Conservation (phyloP, 2,888 invertebrate genomes). For the Orthosia gracilis region DNA sequence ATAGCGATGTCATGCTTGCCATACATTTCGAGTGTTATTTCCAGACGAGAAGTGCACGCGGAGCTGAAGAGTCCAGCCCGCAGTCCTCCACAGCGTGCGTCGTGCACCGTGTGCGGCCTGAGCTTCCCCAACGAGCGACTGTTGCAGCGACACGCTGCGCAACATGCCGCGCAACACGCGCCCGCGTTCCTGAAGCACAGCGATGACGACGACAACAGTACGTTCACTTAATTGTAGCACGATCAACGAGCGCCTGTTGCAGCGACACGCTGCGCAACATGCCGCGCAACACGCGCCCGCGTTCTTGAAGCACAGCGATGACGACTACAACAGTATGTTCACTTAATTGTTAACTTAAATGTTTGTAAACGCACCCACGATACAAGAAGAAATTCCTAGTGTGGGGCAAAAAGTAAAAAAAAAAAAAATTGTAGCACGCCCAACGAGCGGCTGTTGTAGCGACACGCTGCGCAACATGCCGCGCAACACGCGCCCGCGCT, state of each 20-base stretch:
- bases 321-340: constrained; percentile 7
- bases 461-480: background rate
- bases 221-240: background rate
- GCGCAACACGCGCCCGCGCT: background rate
- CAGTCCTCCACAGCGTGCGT: constrained; percentile 57
- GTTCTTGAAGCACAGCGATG: background rate
- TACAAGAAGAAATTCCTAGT: too few species aligned
- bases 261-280: constrained; percentile 1
- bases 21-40: background rate
- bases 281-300: constrained; percentile 1
- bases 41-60: constrained; percentile 82
- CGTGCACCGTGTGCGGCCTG: constrained; percentile 75
- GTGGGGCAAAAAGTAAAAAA: too few species aligned
- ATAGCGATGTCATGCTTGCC: too few species aligned
- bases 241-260: background rate
- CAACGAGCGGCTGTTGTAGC: background rate
- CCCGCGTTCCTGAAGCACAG: constrained; percentile 15
- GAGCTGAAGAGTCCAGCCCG: constrained; percentile 69
- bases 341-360: too few species aligned
- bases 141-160: constrained; percentile 72
- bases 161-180: constrained; percentile 59
- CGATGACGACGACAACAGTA: constrained; percentile 48
- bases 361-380: too few species aligned
- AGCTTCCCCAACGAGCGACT: constrained; percentile 72
- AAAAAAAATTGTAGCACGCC: too few species aligned